Conservation (phyloP, 2,113 vertebrate genomes). For the Stomatorhinus ivindoensis region DNA sequence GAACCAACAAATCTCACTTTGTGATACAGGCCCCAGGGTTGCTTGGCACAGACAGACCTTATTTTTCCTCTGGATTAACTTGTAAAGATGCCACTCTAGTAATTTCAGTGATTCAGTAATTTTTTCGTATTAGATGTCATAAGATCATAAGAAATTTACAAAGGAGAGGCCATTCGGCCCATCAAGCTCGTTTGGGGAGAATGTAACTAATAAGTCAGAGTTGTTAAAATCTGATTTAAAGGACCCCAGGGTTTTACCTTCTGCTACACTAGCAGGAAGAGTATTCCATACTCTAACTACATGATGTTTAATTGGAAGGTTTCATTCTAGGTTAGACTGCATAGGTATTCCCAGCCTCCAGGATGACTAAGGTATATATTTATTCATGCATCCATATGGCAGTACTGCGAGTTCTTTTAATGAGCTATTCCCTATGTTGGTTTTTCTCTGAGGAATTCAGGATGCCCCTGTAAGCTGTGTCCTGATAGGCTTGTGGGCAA, state of each 20-base stretch:
- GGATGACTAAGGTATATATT: neutral
- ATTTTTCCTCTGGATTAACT: neutral
- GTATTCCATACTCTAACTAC: too few relatives aligned
- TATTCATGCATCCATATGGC: neutral
- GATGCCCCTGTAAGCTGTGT: neutral
- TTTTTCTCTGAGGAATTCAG: neutral
- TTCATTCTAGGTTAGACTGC: neutral
- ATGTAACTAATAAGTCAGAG: too few relatives aligned
- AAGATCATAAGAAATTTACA: too few relatives aligned
- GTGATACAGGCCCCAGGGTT: neutral
- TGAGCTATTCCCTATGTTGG: neutral
- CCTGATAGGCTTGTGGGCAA: neutral
- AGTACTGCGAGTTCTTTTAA: neutral
- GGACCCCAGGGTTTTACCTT: too few relatives aligned
- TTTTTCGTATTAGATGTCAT: neutral
- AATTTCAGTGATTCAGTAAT: neutral
- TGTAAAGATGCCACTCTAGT: neutral
- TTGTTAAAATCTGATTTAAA: too few relatives aligned
- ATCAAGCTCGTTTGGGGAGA: too few relatives aligned
- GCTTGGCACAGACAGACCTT: neutral
- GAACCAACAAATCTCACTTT: neutral
- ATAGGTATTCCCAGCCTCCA: neutral
- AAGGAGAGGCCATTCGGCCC: too few relatives aligned
- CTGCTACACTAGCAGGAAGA: too few relatives aligned
- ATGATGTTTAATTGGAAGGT: neutral